Evolutionary conservation across 2,797 vertebrate species (phyloP), one percentile per base, ranked within the genome.

Genomic region (Craterocephalus amniculus): DNA sequence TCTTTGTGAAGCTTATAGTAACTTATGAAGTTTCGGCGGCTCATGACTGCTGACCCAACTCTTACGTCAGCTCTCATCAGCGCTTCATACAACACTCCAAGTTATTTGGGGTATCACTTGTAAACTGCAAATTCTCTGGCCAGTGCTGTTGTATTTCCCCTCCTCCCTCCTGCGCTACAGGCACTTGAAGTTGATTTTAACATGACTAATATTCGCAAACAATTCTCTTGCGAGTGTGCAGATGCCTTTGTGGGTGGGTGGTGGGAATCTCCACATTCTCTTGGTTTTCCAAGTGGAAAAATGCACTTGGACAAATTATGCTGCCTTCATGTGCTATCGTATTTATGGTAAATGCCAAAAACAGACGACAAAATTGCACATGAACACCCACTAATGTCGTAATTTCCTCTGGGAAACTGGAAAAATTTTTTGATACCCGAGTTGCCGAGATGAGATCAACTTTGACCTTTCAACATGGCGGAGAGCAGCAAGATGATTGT

Each of bases 161-260:
- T 22, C 31, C 52, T n/a, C 38, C 12, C 11, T 6, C 8, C 20
- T 24, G 1, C 51, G 18, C 27, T 70, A 60, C 58, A 71, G 45
- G 64, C 32, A 10, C 72, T 76, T 64, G 6, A 81, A 69, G 82
- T 82, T 54, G 70, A 55, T 81, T 82, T 84, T 70, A 73, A 83
- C 67, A 75, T 80, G 79, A 76, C 85, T 86, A 81, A 82, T 79
- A 80, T 78, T 88, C 76, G 67, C 74, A 85, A 85, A 84, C 74
- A 81, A 68, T 11, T 67, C 57, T 59, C 45, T 27, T 55, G 49
- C 34, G 34, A 63, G 67, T 52, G 57, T 45, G 73, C 22, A 11
- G 36, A 52, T 68, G 61, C 29, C 16, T 78, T 66, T 82, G 80
- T 34, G 79, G 32, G 74, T 54, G 71, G 60, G 57, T 52, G 35